Evolutionary conservation across 2,888 invertebrate species (phyloP).

Genomic region (Carterocephalus palaemon): DNA sequence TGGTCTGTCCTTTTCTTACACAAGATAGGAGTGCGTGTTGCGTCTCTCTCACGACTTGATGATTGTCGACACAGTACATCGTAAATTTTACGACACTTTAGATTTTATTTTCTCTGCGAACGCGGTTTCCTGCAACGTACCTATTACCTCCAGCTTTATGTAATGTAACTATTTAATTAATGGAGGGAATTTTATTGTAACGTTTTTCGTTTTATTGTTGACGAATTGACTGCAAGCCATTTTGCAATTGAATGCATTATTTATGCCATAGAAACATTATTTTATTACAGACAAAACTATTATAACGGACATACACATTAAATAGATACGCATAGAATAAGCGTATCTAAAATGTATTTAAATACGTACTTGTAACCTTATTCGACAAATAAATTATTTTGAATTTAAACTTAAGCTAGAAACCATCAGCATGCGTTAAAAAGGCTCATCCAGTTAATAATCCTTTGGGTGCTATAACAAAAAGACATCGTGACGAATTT

Average conservation of each 20-base stretch:
- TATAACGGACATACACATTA: too few relatives aligned
- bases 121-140: slow-evolving; percentile 1
- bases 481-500: slow-evolving; percentile 39
- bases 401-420: slow-evolving; percentile 25
- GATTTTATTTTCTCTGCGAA: slow-evolving; percentile 19
- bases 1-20: neutral
- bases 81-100: slow-evolving; percentile 24
- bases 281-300: too few relatives aligned
- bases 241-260: too few relatives aligned
- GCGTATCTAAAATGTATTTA: too few relatives aligned
- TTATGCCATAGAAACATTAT: too few relatives aligned
- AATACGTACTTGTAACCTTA: too few relatives aligned
- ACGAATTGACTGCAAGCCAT: too few relatives aligned
- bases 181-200: too few relatives aligned
- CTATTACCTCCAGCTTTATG: slow-evolving; percentile 14
- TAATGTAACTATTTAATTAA: slow-evolving; percentile 1
- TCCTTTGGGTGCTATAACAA: slow-evolving; percentile 41
- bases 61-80: slow-evolving; percentile 22
- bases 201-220: too few relatives aligned
- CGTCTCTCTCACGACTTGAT: slow-evolving; percentile 12
- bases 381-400: slow-evolving; percentile 26
- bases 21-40: neutral
- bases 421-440: slow-evolving; percentile 33
- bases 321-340: too few relatives aligned
- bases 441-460: slow-evolving; percentile 37